Evolutionary conservation across 2,888 invertebrate species (phyloP).

Genomic region (Coleophora flavipennella): DNA sequence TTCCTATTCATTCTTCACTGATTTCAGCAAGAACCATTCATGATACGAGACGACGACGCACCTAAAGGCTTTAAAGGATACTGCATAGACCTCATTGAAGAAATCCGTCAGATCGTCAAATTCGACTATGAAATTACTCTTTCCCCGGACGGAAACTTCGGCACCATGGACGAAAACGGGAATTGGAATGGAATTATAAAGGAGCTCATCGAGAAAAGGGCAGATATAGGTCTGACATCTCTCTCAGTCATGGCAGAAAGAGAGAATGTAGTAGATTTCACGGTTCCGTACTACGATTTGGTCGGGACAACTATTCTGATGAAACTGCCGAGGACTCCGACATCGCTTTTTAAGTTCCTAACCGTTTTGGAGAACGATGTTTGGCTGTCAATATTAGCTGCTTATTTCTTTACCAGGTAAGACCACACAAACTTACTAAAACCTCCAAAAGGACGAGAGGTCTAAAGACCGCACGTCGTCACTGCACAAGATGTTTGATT

Average conservation of each 20-base stretch:
- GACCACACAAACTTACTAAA: slow-evolving; percentile 10
- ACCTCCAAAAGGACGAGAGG: too few relatives aligned
- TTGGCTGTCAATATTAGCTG: slow-evolving; percentile 96
- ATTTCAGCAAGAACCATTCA: slow-evolving; percentile 85
- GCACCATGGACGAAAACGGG: slow-evolving; percentile 89
- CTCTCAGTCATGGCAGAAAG: slow-evolving; percentile 98
- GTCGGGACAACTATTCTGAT: slow-evolving; percentile 98
- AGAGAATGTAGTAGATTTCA: slow-evolving; percentile 97
- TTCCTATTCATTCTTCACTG: too few relatives aligned
- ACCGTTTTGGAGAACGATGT: slow-evolving; percentile 97
- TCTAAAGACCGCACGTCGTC: too few relatives aligned
- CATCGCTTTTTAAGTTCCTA: slow-evolving; percentile 96
- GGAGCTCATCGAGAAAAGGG: slow-evolving; percentile 86
- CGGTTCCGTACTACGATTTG: slow-evolving; percentile 97
- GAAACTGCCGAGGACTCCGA: slow-evolving; percentile 89
- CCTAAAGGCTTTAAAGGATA: slow-evolving; percentile 86
- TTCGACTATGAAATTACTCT: slow-evolving; percentile 93
- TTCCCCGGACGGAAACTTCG: slow-evolving; percentile 86
- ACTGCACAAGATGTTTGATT: too few relatives aligned
- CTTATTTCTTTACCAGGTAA: slow-evolving; percentile 94
- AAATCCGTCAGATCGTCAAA: slow-evolving; percentile 85
- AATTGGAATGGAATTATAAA: slow-evolving; percentile 90
- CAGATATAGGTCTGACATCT: slow-evolving; percentile 94
- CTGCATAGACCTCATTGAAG: slow-evolving; percentile 93
- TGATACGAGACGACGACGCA: slow-evolving; percentile 77